Conservation (phyloP, 2,888 invertebrate species). For the Dendrolimus houi region DNA sequence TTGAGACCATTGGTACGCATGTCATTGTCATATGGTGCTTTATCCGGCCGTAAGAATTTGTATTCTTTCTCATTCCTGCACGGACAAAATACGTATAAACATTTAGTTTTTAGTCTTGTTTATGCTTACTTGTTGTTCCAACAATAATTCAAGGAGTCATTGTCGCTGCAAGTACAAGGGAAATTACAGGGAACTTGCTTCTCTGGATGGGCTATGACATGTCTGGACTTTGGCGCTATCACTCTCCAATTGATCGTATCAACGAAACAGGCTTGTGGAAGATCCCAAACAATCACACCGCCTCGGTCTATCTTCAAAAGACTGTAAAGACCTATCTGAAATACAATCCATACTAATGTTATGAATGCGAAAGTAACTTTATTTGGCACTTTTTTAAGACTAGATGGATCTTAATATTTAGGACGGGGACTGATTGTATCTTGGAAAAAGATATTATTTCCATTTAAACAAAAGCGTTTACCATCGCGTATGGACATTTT, state of each 20-base stretch:
- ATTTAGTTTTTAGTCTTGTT: too few species aligned
- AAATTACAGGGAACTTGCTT: constrained; percentile 29
- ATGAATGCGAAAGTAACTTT: not conserved
- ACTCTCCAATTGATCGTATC: constrained; percentile 61
- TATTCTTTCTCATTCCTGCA: too few species aligned
- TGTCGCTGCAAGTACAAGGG: constrained; percentile 36
- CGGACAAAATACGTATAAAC: too few species aligned
- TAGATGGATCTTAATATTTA: constrained; percentile 19
- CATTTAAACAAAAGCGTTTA: too few species aligned
- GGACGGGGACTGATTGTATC: too few species aligned
- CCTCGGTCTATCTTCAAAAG: constrained; percentile 87
- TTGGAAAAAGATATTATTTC: too few species aligned
- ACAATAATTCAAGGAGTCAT: constrained; percentile 39
- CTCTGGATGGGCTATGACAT: constrained; percentile 38
- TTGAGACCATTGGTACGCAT: too few species aligned
- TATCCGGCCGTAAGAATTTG: too few species aligned
- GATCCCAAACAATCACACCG: constrained; percentile 85
- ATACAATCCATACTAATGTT: not conserved
- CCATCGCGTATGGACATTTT: too few species aligned
- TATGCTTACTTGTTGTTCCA: constrained; percentile 52
- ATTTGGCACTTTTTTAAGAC: constrained; percentile 73
- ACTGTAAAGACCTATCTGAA: constrained; percentile 84
- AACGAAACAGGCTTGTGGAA: constrained; percentile 85
- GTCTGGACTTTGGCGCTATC: constrained; percentile 45
- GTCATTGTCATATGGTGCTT: too few species aligned